Percentiles rank a stretch among this genome's conserved stretches.
Conservation (phyloP, 2,888 invertebrate genomes). For the Caenorhabditis japonica region DNA sequence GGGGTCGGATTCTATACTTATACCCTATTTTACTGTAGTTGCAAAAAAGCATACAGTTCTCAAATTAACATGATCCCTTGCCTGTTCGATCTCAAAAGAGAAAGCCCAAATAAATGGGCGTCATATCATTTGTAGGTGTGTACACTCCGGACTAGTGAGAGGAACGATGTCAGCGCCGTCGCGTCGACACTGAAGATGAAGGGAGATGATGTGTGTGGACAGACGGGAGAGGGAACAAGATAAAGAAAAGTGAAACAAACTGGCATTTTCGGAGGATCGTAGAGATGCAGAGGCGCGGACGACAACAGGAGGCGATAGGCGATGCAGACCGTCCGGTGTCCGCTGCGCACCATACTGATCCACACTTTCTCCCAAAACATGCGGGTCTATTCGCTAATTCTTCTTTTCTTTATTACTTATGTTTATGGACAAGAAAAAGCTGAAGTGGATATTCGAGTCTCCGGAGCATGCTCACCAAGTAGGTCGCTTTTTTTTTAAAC, state of each 20-base stretch:
- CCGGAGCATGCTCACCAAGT: conserved; percentile 76
- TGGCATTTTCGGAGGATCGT: conserved; percentile 49
- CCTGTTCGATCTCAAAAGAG: conserved; percentile 8
- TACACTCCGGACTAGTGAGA: conserved; percentile 38
- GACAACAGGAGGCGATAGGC: conserved; percentile 41
- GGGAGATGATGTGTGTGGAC: conserved; percentile 28
- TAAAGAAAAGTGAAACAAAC: conserved; percentile 55
- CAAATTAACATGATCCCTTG: conserved; percentile 6
- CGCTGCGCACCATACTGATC: conserved; percentile 47
- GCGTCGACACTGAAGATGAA: conserved; percentile 22
- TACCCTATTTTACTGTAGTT: no score
- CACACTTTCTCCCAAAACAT: conserved; percentile 55
- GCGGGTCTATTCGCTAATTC: conserved; percentile 55
- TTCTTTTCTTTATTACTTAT: conserved; percentile 46
- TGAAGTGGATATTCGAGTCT: conserved; percentile 76
- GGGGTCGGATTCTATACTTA: no score
- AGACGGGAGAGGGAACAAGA: conserved; percentile 24
- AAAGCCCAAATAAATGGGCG: conserved; percentile 27
- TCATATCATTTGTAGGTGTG: conserved; percentile 38
- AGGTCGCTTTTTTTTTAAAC: no score
- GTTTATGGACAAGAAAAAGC: conserved; percentile 71
- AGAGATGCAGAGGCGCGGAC: conserved; percentile 48
- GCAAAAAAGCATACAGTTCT: no score
- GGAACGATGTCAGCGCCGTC: conserved; percentile 50
- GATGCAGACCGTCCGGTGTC: conserved; percentile 51